Conservation (phyloP, 1,140 invertebrate genomes). For the Neomicropteryx cornuta region DNA sequence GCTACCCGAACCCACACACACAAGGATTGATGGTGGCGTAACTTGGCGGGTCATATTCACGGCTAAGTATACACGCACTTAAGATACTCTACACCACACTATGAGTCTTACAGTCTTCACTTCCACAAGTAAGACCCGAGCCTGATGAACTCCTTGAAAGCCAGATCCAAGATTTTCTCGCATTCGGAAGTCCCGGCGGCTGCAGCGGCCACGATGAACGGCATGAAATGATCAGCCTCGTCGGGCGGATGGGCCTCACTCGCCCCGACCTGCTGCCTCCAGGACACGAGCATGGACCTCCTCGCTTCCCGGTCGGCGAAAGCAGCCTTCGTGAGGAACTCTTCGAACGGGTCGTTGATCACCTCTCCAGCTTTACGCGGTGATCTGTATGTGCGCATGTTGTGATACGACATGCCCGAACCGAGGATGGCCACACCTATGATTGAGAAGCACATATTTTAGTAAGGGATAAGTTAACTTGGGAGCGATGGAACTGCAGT, state of each 20-base stretch:
- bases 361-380: conserved; percentile 15
- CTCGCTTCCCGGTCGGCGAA: conserved; percentile 22
- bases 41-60: too few species aligned
- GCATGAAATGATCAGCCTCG: conserved; percentile 34
- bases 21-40: too few species aligned
- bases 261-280: conserved; percentile 26
- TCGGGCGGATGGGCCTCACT: conserved; percentile 25
- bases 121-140: too few species aligned
- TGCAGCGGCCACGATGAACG: conserved; percentile 28
- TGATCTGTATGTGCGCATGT: conserved; percentile 29
- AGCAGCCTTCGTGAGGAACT: conserved; percentile 24
- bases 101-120: too few species aligned
- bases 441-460: too few species aligned
- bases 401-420: conserved; percentile 35
- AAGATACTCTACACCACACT: too few species aligned
- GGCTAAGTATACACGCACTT: too few species aligned
- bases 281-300: conserved; percentile 18
- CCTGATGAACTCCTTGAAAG: too few species aligned
- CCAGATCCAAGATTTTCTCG: conserved; percentile 32
- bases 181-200: conserved; percentile 25
- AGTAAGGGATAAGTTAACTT: too few species aligned
- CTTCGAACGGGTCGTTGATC: conserved; percentile 30
- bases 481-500: too few species aligned
- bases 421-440: conserved; percentile 29
- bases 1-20: too few species aligned